These are phyloP conservation scores for Myiopsitta monachus DNA, from an alignment of 2,113 vertebrate genomes.

Conservation along the genomic window DNA sequence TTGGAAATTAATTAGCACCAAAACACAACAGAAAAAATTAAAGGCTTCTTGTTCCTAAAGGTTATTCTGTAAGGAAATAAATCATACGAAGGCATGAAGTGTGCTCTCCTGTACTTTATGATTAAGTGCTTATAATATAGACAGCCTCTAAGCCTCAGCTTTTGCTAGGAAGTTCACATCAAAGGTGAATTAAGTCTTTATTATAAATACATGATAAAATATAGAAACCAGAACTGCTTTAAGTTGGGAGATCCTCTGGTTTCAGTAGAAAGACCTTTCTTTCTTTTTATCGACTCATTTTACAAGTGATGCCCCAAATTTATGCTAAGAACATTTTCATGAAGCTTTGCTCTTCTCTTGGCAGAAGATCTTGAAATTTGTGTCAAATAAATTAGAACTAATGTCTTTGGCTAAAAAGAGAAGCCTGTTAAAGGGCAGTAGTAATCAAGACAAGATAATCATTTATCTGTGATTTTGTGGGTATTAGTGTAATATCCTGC, in stretches of 20 bases:
- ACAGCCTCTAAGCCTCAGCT: slow-evolving; percentile 38
- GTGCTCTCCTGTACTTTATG: slow-evolving; percentile 22
- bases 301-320: slow-evolving; percentile 43
- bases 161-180: slow-evolving; percentile 60
- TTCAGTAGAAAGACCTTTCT: slow-evolving; percentile 35
- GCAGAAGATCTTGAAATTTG: slow-evolving; percentile 72
- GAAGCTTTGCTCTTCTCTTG: slow-evolving; percentile 50
- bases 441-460: slow-evolving; percentile 80
- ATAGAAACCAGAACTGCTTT: slow-evolving; percentile 31
- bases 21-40: slow-evolving; percentile 47
- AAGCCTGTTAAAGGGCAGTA: slow-evolving; percentile 71
- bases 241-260: slow-evolving; percentile 26
- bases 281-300: slow-evolving; percentile 18
- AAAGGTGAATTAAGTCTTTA: slow-evolving; percentile 57
- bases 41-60: slow-evolving; percentile 61
- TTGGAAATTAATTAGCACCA: slow-evolving; percentile 59
- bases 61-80: slow-evolving; percentile 50
- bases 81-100: slow-evolving; percentile 27
- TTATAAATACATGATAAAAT: slow-evolving; percentile 37
- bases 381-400: slow-evolving; percentile 74
- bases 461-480: slow-evolving; percentile 74
- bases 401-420: slow-evolving; percentile 58
- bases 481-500: slow-evolving; percentile 79
- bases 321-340: slow-evolving; percentile 58
- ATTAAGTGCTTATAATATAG: slow-evolving; percentile 40